phyloP scores from a whole-genome alignment of 2,888 invertebrate genomes.

The Drosophila melanosoma region DNA sequence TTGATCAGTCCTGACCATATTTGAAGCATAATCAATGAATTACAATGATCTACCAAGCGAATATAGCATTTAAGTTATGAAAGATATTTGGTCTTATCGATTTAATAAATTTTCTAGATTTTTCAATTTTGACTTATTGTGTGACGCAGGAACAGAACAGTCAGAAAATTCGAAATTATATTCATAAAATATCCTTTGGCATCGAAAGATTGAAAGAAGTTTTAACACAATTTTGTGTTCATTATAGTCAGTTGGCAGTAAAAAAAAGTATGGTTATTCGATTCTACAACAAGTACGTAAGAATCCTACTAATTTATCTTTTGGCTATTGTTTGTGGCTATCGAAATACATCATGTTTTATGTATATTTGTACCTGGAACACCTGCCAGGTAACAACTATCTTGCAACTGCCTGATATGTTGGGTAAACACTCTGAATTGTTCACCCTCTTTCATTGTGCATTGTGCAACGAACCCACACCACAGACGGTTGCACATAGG shows the following conservation, averaged over 20 bases:
- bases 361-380: not conserved
- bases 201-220: not conserved
- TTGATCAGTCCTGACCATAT: not conserved
- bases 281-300: not conserved
- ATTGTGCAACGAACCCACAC: slow-evolving; percentile 47
- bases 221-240: not conserved
- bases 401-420: slow-evolving; percentile 37
- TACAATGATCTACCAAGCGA: not conserved
- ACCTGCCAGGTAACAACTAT: slow-evolving; percentile 46
- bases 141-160: not conserved
- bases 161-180: too few species aligned
- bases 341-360: slow-evolving; percentile 7
- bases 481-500: slow-evolving; percentile 2
- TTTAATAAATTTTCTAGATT: not conserved
- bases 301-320: slow-evolving; percentile 13
- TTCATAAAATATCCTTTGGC: not conserved
- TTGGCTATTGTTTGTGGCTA: not conserved
- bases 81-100: too few species aligned
- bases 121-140: not conserved
- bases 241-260: not conserved
- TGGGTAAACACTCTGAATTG: slow-evolving; percentile 15
- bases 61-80: not conserved
- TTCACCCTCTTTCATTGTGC: slow-evolving; percentile 30
- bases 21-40: not conserved
- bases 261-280: not conserved